A percentile compares a stretch with the other conserved stretches of the same genome.
Conservation (phyloP, 2,113 vertebrate species). For the Rhea americana region DNA sequence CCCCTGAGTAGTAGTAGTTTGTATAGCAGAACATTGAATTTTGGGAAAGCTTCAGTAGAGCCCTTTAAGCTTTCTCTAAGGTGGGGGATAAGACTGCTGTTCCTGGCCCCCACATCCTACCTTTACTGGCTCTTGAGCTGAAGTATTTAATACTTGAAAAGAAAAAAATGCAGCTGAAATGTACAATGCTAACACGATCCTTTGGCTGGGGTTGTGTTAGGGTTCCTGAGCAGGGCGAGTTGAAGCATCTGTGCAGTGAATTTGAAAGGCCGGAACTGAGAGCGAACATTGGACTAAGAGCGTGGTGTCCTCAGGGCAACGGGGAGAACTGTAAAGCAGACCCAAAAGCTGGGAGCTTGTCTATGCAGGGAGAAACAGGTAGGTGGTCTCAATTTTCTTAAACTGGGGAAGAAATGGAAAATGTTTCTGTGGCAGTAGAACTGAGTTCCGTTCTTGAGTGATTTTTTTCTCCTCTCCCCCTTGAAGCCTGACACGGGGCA, state of each 20-base stretch:
- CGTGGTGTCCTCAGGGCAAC: slow-evolving; percentile 77
- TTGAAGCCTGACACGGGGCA: fast-evolving
- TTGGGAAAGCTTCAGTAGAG: neutral
- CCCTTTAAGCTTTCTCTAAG: neutral
- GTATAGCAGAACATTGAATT: neutral
- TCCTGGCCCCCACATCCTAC: neutral
- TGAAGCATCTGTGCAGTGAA: slow-evolving; percentile 82
- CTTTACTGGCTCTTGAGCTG: neutral
- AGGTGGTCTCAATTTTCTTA: neutral
- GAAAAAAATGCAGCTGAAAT: neutral
- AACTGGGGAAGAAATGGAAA: neutral
- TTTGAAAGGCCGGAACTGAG: slow-evolving; percentile 81
- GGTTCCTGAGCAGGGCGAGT: slow-evolving; percentile 81
- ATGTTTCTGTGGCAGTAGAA: neutral
- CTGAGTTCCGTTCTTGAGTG: neutral
- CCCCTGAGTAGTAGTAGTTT: neutral
- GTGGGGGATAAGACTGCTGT: neutral
- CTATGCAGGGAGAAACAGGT: slow-evolving; percentile 76
- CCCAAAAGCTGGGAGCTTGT: slow-evolving; percentile 29
- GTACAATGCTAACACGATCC: neutral
- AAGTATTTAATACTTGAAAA: neutral
- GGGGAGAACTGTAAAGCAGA: slow-evolving; percentile 77
- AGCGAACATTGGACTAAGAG: slow-evolving; percentile 65
- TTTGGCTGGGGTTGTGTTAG: slow-evolving; percentile 68
- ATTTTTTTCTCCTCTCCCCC: neutral